Evolutionary conservation across 2,797 vertebrate genomes (phyloP).

Genomic region (Muscicapa comitata): DNA sequence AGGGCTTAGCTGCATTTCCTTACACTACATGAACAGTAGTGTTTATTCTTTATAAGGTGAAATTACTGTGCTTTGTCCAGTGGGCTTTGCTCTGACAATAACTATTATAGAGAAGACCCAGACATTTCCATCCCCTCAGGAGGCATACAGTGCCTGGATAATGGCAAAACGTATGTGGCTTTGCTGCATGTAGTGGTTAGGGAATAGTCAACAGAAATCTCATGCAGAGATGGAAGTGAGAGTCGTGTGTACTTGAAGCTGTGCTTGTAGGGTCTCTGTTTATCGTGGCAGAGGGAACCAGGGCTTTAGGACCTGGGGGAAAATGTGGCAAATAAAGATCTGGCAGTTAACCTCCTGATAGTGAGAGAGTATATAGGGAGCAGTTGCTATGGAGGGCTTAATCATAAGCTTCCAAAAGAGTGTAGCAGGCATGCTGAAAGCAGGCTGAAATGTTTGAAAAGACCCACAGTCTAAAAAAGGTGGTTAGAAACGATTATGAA

Average conservation of each 20-base stretch:
- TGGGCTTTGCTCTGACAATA: slow-evolving; percentile 5
- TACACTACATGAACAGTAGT: neutral
- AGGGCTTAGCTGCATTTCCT: neutral
- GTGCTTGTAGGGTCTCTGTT: neutral
- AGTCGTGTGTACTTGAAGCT: fast-evolving
- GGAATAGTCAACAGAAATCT: neutral
- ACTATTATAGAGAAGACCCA: slow-evolving; percentile 10
- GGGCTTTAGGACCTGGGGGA: neutral
- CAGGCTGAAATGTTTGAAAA: neutral
- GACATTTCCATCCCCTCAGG: neutral
- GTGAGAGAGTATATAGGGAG: neutral
- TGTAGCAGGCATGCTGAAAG: neutral
- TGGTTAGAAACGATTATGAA: neutral
- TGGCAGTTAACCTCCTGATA: neutral
- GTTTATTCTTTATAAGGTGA: neutral
- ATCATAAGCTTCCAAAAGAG: neutral
- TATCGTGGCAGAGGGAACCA: neutral
- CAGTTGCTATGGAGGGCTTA: neutral
- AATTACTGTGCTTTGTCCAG: slow-evolving; percentile 44
- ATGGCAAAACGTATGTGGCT: neutral
- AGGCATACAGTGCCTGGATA: neutral
- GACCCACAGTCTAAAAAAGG: neutral
- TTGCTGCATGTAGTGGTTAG: neutral
- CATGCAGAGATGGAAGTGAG: neutral
- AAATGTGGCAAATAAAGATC: neutral